Evolutionary conservation across 2,113 vertebrate species (phyloP), one percentile per base, ranked within the genome.

Genomic region (Xenotilapia leptura): DNA sequence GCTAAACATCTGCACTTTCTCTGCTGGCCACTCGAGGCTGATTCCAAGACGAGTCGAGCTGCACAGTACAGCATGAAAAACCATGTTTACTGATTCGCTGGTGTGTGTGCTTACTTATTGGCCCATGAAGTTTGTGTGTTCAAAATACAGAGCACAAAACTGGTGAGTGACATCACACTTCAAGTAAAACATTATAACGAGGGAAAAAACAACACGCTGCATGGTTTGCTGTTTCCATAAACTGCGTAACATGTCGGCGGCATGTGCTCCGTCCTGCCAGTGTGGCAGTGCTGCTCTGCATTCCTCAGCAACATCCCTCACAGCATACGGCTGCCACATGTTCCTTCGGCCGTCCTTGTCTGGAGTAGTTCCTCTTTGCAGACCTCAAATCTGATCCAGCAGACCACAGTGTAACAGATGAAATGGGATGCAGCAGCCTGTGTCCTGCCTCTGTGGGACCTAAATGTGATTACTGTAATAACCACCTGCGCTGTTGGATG

Each of bases 401-500:
- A 47, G 58, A 58, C 40, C 65, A 17, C 77, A 51, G 38, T 40
- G 23, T 19, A 55, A 54, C 26, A 81, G 79, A 86, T 89, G 40
- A 33, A 91, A 80, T 75, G 36, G 65, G 53, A 80, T 45, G 47
- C 5, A 9, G 31, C 75, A 31, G 62, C 38, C 23, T 49, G 21
- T 65, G 58, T 53, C 28, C 47, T 45, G 38, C 60, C 88, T 80
- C 62, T 80, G 33, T 80, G 23, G 11, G 62, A 79, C 80, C 45
- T 85, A 88, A 93, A 94, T 92, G 83, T 86, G 88, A 94, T 95
- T 93, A 93, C 80, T 53, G 42, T 91, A 88, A 89, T 92, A 92
- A 92, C 31, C 73, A 90, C 84, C 84, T 88, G 47, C 65, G 15
- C 80, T 15, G 15, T 83, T 70, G 11, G n/a, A 51, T 31, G 3